Evolutionary conservation across 1,140 invertebrate species (phyloP), one percentile per base, ranked within the genome.

Genomic region (Cotesia vestalis): DNA sequence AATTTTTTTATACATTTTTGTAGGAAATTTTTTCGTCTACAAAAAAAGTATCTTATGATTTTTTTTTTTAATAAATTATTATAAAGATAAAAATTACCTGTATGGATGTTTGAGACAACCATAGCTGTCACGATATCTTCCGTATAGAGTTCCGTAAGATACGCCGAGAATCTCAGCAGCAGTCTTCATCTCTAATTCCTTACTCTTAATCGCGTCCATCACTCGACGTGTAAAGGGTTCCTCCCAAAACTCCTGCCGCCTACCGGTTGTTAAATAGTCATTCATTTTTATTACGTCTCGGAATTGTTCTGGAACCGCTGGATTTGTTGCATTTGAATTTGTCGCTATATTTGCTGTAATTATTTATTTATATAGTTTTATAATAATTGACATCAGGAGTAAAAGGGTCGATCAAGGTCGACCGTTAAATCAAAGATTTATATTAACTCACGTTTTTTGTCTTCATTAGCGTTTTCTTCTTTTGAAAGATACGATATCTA

Each of bases 161-260:
- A 96, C 94, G 14, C 94, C 94, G 62, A 96, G 87, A 57, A 96
- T 90, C 83, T 95, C 93, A 4, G 94, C 94, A n/a, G 94, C 95
- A 72, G 94, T 93, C 86, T 96, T 96, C 95, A 96, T 96, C 86
- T 96, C 95, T 77, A 96, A 83, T 87, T 95, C 94, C 86, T 95
- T 96, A 76, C 94, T 93, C 77, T 94, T 93, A 27, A 95, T 95
- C 12, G 94, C 93, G 82, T 96, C 94, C 92, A 96, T 94, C 52
- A 96, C 91, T 63, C 92, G 89, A 83, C 92, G 90, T 60, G 93
- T 94, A 72, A 93, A 93, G 1, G 92, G 91, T 83, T 96, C 94
- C 81, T 96, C 94, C 95, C 95, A 96, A 84, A 96, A 96, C 81
- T 96, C 94, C 72, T 95, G 94, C 52, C 95, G 86, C 40, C 94